Percentiles rank a stretch among this genome's conserved stretches.
Conservation (phyloP, 2,113 vertebrate genomes). For the Hystrix cristata region DNA sequence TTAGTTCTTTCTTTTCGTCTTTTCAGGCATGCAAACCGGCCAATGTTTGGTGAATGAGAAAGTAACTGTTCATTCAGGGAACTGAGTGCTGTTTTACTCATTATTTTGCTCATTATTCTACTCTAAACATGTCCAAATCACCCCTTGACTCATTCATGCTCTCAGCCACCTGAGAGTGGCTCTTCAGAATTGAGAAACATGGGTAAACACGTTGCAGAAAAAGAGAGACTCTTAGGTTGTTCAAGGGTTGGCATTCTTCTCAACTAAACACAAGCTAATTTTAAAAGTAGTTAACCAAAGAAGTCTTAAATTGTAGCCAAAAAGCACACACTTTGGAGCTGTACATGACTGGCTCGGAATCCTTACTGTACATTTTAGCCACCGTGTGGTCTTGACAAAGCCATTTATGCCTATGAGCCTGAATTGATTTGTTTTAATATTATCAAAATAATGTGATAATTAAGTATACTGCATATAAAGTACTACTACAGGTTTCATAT, state of each 20-base stretch:
- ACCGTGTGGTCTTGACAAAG: too few relatives aligned
- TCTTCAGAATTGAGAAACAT: neutral
- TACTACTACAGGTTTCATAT: neutral
- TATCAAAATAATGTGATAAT: neutral
- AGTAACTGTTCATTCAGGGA: neutral
- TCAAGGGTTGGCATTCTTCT: neutral
- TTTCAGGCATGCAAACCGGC: neutral
- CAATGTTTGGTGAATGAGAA: neutral
- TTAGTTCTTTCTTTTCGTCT: neutral
- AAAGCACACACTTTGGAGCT: neutral
- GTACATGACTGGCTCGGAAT: too few relatives aligned
- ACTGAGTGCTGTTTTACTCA: neutral
- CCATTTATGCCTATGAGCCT: neutral
- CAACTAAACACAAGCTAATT: neutral
- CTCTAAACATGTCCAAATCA: neutral
- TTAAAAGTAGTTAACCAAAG: neutral
- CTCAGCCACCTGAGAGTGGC: neutral
- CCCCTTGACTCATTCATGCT: neutral
- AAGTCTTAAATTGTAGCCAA: neutral
- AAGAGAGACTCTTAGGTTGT: neutral
- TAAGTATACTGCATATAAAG: neutral
- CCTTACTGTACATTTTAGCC: neutral
- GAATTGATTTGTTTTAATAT: neutral
- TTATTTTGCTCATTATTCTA: neutral
- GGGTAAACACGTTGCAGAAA: neutral